Base-by-base conservation (phyloP, 2,113 vertebrate species). In the Rostratula benghalensis region DNA sequence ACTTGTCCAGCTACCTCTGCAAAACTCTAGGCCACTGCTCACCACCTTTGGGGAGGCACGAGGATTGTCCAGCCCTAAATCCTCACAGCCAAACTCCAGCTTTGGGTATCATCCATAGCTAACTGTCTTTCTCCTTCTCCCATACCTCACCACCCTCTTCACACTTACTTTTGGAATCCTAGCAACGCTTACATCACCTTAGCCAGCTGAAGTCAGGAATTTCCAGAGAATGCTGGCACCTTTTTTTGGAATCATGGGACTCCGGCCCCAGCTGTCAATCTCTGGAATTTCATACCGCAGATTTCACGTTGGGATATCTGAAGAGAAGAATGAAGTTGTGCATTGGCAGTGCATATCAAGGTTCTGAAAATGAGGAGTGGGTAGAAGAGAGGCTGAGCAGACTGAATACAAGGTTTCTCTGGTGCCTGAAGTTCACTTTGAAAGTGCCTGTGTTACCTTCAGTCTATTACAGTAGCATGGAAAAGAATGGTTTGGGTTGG, bases 141-240 rank as follows among this genome's bases (percentile, higher is more conserved):
- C 37, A 18, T 22, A 37, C 16, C 15, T 73, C 57, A 63, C 11
- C 0, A 0, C 17, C 28, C 15, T 25, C 27, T 16, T 61, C 35
- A 63, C 30, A n/a, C 1, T 0, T 22, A 57, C 51, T n/a, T 45
- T n/a, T 35, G 24, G 19, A 71, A 48, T 24, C n/a, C 24, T 35
- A n/a, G 37, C 4, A 2, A 18, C 63, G 24, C 5, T 89, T 54
- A 71, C 9, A 20, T 33, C 39, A 50, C 13, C 14, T 63, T 39
- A 54, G 22, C 7, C 22, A 5, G 7, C 20, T 11, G 13, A 79
- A 74, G 35, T 61, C 23, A 9, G 13, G 9, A 59, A 45, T 50
- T 56, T 82, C 60, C 21, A 57, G 50, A 57, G 50, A 81, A 56
- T 65, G 69, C 23, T 53, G 33, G 6, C 11, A 51, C 18, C 11